These are phyloP conservation scores for Haliaeetus leucogaster DNA, from an alignment of 2,113 vertebrate species.

Conservation along the genomic window DNA sequence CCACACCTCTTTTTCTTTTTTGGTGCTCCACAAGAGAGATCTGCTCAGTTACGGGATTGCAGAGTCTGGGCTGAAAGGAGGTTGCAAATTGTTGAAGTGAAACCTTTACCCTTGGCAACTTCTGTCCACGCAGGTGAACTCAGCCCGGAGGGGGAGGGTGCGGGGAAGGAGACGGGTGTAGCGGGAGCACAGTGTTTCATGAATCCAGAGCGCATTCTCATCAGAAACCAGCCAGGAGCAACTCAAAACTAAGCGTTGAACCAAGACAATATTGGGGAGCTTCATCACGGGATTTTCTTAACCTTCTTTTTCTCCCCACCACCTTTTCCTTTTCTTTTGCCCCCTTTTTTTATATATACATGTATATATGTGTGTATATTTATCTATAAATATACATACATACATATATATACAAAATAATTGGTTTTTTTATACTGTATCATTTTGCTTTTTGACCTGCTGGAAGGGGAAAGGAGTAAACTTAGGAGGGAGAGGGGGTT, in stretches of 20 bases:
- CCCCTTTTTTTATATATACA: conserved; percentile 39
- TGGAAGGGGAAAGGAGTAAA: conserved; percentile 67
- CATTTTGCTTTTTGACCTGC: conserved; percentile 61
- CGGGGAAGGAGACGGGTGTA: conserved; percentile 6
- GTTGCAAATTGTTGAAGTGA: conserved; percentile 51
- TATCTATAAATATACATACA: conserved; percentile 11
- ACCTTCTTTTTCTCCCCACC: neutral
- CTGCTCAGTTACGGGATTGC: conserved; percentile 57
- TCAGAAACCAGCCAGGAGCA: conserved; percentile 63
- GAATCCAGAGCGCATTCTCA: conserved; percentile 55
- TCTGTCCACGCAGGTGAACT: conserved; percentile 38
- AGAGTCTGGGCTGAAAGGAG: conserved; percentile 50
- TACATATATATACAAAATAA: neutral
- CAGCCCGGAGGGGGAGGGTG: conserved; percentile 24
- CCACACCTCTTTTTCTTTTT: conserved; percentile 32
- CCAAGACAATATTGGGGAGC: conserved; percentile 58
- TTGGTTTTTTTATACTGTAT: conserved; percentile 42
- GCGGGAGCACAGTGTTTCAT: neutral
- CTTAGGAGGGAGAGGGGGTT: conserved; percentile 61
- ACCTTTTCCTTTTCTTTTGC: conserved; percentile 28
- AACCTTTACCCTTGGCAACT: conserved; percentile 32
- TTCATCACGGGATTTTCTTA: conserved; percentile 43
- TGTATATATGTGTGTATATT: conserved; percentile 45
- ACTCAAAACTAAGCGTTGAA: conserved; percentile 60
- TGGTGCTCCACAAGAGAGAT: conserved; percentile 60